Base-by-base conservation (phyloP, 2,888 invertebrate species). In the Acanthoscelides obtectus region DNA sequence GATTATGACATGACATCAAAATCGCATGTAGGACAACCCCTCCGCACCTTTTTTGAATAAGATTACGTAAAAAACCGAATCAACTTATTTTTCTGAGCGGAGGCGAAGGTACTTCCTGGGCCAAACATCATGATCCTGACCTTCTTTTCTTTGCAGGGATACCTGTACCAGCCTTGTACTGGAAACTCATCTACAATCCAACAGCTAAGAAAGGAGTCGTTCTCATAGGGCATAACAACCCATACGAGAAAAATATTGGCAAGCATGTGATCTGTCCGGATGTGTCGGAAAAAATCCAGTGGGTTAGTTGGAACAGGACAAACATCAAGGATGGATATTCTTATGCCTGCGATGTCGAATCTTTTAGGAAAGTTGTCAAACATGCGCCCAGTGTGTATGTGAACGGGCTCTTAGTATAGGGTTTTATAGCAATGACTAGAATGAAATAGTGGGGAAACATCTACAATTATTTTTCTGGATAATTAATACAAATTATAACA, bases 211-310 rank as follows among this genome's bases (percentile, higher is more conserved):
- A 86, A 1, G 91, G 89, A 0, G 86, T 90, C 0, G 92, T 88
- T 0, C 88, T 91, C 76, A 80, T 92, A 12, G 88, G 89, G 66
- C 87, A 90, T 71, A 92, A 92, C 84, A 91, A 92, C 80, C 92
- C 92, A 0, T 83, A 85, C 72, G 74, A 80, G 4, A 77, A 77
- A 22, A 64, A 73, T 17, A 70, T 79, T 68, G 66, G 71, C 1
- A 79, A 77, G 25, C 74, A 80, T 69, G 69, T 78, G n/a, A 77
- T 83, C 66, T 84, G 84, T 73, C 69, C 80, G 22, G 86, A 88
- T 70, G 83, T 90, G 74, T 91, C 91, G 79, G 76, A 83, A 20
- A 86, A 88, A 69, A 87, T 91, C 77, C 85, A 83, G 76, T 91
- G 92, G 91, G 81, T 92, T 20, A 81, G 81, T 0, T 91, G 90